Percentiles rank a stretch among this genome's conserved stretches.
Evolutionary conservation across 1,140 invertebrate species (phyloP).

Genomic region (Trinorchestia longiramus): DNA sequence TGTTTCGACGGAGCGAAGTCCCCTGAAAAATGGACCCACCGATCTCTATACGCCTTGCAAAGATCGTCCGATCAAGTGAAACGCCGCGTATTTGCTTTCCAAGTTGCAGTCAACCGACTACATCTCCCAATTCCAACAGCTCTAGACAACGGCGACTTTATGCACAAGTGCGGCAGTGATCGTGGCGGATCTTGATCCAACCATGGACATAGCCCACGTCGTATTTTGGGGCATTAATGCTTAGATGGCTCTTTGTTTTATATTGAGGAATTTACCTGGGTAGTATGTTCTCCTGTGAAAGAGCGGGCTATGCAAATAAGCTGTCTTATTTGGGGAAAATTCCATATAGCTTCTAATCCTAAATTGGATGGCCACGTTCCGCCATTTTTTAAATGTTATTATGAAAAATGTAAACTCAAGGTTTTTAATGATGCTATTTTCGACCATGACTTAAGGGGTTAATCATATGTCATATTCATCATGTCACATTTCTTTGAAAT

Average conservation of each 20-base stretch:
- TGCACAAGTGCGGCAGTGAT: not conserved
- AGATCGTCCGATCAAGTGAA: slow-evolving; percentile 50
- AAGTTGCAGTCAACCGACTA: not conserved
- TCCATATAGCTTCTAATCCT: not conserved
- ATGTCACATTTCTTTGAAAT: no score
- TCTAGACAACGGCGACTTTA: not conserved
- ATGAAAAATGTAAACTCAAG: not conserved
- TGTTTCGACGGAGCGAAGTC: slow-evolving; percentile 42
- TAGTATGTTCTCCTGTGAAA: not conserved
- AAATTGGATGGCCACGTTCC: not conserved
- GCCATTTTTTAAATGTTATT: not conserved
- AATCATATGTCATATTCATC: no score
- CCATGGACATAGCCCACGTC: not conserved
- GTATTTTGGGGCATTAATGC: not conserved
- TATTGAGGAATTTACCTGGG: not conserved
- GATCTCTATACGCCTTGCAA: slow-evolving; percentile 13
- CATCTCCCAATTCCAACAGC: not conserved
- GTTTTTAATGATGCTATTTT: not conserved
- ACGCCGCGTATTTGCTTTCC: slow-evolving; percentile 10
- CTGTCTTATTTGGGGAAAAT: not conserved
- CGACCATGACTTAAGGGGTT: no score
- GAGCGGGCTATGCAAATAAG: not conserved
- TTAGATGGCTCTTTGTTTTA: not conserved
- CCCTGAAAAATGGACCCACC: slow-evolving; percentile 48
- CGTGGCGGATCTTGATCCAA: not conserved